These are phyloP conservation scores for Brachypodius melanocephalos DNA, from an alignment of 2,113 vertebrate species.

Conservation along the genomic window DNA sequence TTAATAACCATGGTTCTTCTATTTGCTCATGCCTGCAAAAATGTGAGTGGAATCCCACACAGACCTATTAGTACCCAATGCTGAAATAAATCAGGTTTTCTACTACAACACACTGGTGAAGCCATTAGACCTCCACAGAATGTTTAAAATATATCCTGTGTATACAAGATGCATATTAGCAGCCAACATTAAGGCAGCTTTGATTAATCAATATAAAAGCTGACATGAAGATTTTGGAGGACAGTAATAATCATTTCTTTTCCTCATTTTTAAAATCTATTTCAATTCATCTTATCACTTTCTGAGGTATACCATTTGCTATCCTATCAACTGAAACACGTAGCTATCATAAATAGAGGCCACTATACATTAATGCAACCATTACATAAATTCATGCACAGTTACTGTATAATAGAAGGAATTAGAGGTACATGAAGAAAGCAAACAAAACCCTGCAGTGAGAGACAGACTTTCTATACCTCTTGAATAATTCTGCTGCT, in stretches of 20 bases:
- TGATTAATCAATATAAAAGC: background rate
- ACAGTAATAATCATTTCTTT: background rate
- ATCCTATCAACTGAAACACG: background rate
- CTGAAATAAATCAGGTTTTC: constrained; percentile 18
- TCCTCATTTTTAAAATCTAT: background rate
- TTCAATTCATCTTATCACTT: background rate
- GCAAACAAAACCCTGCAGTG: background rate
- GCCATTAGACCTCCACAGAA: background rate
- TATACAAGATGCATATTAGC: background rate
- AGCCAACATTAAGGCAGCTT: background rate
- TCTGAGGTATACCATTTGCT: background rate
- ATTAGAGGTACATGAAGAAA: background rate
- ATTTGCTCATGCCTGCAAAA: constrained; percentile 7
- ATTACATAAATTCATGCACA: background rate
- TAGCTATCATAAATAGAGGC: background rate
- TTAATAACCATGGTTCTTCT: background rate
- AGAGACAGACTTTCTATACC: background rate
- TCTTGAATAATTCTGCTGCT: background rate
- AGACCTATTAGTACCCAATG: background rate
- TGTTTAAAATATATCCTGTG: background rate
- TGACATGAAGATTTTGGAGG: background rate
- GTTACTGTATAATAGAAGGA: background rate
- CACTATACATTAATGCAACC: background rate
- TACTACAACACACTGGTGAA: background rate
- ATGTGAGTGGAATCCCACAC: background rate